Conservation (phyloP, 2,113 vertebrate genomes). For the Rhinolophus sinicus region DNA sequence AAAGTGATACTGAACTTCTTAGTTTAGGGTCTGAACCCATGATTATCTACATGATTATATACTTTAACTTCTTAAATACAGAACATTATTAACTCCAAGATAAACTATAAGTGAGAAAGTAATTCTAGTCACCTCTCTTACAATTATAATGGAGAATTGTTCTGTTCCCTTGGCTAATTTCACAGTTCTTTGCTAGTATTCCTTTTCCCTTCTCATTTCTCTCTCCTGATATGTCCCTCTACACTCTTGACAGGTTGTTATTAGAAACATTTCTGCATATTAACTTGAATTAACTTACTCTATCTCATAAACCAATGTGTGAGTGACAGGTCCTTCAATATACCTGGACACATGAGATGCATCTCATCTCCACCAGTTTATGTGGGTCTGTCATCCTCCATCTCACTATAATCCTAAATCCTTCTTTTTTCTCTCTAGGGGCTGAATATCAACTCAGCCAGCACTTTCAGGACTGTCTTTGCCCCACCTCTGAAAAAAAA, state of each 20-base stretch:
- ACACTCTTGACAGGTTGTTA: constrained; percentile 72
- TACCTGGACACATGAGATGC: constrained; percentile 51
- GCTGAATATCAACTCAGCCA: background rate
- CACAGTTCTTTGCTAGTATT: constrained; percentile 16
- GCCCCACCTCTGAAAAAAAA: background rate
- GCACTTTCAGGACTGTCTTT: background rate
- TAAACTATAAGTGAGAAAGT: background rate
- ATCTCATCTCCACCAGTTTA: background rate
- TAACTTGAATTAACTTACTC: constrained; percentile 77
- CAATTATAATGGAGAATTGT: background rate
- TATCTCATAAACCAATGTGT: constrained; percentile 34
- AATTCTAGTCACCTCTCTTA: constrained; percentile 19
- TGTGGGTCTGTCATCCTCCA: background rate
- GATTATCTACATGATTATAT: background rate
- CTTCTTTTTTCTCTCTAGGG: background rate
- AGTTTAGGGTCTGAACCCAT: background rate
- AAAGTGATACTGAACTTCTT: background rate
- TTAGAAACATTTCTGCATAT: constrained; percentile 72
- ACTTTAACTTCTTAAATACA: background rate
- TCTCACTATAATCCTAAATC: background rate
- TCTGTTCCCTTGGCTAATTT: constrained; percentile 32
- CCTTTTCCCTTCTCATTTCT: constrained; percentile 55
- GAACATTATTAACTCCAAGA: background rate
- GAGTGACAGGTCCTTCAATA: constrained; percentile 71
- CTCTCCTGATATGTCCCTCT: constrained; percentile 20